These are phyloP conservation scores for Zelleria hepariella DNA, from an alignment of 2,888 invertebrate genomes.

Conservation along the genomic window DNA sequence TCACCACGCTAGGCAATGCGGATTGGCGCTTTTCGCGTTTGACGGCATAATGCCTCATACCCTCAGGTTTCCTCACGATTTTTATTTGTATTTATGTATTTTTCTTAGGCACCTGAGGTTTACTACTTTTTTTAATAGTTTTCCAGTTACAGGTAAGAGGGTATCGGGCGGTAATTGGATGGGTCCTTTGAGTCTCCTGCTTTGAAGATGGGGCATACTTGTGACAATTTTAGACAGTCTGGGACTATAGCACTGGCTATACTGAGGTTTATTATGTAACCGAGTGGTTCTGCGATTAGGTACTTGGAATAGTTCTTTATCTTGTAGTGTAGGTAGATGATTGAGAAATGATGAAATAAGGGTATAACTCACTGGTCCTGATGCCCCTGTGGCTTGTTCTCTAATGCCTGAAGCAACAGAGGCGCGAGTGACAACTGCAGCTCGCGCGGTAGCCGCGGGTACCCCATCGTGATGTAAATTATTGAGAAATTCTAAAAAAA, in stretches of 20 bases:
- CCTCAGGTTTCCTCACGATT: too few relatives aligned
- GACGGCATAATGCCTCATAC: too few relatives aligned
- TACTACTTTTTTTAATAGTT: not conserved
- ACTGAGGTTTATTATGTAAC: not conserved
- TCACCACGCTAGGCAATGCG: too few relatives aligned
- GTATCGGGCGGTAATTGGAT: not conserved
- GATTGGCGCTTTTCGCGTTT: too few relatives aligned
- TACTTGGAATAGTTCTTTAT: not conserved
- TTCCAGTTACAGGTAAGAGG: not conserved
- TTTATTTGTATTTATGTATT: not conserved
- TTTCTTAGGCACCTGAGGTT: not conserved
- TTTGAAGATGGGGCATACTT: not conserved
- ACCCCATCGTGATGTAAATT: slow-evolving; percentile 94
- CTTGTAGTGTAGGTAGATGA: too few relatives aligned
- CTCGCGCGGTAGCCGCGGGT: slow-evolving; percentile 81
- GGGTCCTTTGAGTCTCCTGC: not conserved
- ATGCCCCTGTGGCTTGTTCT: slow-evolving; percentile 85
- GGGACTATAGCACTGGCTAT: not conserved
- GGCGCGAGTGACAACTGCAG: slow-evolving; percentile 84
- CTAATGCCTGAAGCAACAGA: slow-evolving; percentile 80
- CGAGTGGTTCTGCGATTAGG: not conserved
- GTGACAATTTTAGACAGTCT: not conserved
- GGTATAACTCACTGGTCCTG: slow-evolving; percentile 83
- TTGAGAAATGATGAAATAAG: too few relatives aligned
- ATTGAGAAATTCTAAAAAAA: slow-evolving; percentile 89